Percentiles rank a stretch among this genome's conserved stretches.
phyloP scores from a whole-genome alignment of 2,888 invertebrate genomes.

The Coleophora deauratella region DNA sequence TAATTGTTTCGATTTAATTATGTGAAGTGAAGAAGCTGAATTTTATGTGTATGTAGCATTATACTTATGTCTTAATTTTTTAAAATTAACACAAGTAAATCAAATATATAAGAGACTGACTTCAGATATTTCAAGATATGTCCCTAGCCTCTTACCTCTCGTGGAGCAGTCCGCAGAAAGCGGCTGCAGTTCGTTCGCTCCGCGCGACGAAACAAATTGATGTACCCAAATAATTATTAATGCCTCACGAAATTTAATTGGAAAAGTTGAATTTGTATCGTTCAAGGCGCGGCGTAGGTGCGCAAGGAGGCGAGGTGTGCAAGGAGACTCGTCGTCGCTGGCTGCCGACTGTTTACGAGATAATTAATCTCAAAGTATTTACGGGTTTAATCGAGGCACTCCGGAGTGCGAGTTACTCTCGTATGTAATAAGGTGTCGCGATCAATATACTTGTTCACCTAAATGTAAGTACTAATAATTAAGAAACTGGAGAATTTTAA shows the following conservation, averaged over 20 bases:
- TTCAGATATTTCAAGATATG: slow-evolving; percentile 28
- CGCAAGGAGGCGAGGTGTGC: slow-evolving; percentile 59
- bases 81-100: too few relatives aligned
- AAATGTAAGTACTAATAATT: neutral
- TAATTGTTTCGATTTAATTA: too few relatives aligned
- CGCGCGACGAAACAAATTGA: slow-evolving; percentile 73
- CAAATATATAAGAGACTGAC: too few relatives aligned
- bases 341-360: slow-evolving; percentile 71
- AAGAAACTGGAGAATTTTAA: too few relatives aligned
- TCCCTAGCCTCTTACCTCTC: slow-evolving; percentile 19
- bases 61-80: too few relatives aligned
- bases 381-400: slow-evolving; percentile 72
- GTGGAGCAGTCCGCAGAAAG: slow-evolving; percentile 12
- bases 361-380: slow-evolving; percentile 75
- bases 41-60: too few relatives aligned
- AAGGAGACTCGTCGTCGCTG: too few relatives aligned
- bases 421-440: slow-evolving; percentile 58
- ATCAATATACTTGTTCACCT: neutral
- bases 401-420: slow-evolving; percentile 64
- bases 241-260: slow-evolving; percentile 77
- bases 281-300: slow-evolving; percentile 68
- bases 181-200: slow-evolving; percentile 40
- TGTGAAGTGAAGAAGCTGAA: too few relatives aligned
- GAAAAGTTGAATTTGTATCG: slow-evolving; percentile 76
- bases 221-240: slow-evolving; percentile 76